Evolutionary conservation across 2,113 vertebrate genomes (phyloP).

Genomic region (Brachyhypopomus occidentalis): DNA sequence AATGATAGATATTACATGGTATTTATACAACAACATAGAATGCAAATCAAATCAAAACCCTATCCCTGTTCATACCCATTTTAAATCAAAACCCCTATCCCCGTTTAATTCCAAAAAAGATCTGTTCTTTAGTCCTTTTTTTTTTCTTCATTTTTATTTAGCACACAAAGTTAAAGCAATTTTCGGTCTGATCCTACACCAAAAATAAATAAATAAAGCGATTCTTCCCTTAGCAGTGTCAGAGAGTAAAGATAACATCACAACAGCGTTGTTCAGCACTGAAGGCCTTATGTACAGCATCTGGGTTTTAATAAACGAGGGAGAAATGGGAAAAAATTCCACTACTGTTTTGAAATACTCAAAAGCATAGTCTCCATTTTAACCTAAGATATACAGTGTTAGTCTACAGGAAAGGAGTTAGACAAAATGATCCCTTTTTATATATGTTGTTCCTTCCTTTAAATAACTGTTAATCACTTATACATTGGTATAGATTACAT

Average conservation of each 20-base stretch:
- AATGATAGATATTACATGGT: constrained; percentile 88
- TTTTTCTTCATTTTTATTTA: constrained; percentile 76
- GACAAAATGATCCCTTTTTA: constrained; percentile 90
- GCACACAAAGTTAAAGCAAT: constrained; percentile 87
- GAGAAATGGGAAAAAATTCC: constrained; percentile 87
- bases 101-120: constrained; percentile 67
- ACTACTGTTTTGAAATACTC: constrained; percentile 92
- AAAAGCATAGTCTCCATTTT: constrained; percentile 79
- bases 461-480: constrained; percentile 90
- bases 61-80: too few species aligned
- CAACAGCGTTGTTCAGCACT: constrained; percentile 81
- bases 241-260: constrained; percentile 85
- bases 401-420: constrained; percentile 94
- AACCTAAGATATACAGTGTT: constrained; percentile 97
- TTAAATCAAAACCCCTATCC: constrained; percentile 63
- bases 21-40: constrained; percentile 79
- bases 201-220: constrained; percentile 63
- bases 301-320: constrained; percentile 74
- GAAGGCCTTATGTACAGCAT: constrained; percentile 96
- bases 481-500: constrained; percentile 81
- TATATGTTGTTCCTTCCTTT: constrained; percentile 79
- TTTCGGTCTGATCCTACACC: constrained; percentile 83
- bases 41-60: constrained; percentile 32
- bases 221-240: constrained; percentile 77
- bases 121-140: constrained; percentile 70